These are phyloP conservation scores for Mayetiola destructor DNA, from an alignment of 2,888 invertebrate genomes.

Conservation along the genomic window DNA sequence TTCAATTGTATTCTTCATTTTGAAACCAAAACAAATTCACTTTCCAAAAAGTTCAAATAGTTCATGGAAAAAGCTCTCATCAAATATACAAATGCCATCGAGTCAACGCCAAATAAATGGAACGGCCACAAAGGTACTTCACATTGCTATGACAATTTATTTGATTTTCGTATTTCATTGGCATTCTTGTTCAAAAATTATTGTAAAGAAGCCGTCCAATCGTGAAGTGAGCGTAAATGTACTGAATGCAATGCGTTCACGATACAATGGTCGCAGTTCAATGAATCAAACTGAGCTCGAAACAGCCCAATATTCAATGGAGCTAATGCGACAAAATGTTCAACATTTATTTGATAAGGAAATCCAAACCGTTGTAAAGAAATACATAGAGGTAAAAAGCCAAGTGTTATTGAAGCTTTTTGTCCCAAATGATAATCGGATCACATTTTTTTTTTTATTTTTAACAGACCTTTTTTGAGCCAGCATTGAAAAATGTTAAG, in stretches of 20 bases:
- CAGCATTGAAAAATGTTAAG: constrained; percentile 46
- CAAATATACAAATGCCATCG: too few relatives aligned
- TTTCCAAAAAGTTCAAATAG: too few relatives aligned
- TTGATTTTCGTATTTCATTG: too few relatives aligned
- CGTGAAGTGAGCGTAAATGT: constrained; percentile 23
- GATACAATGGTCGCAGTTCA: constrained; percentile 24
- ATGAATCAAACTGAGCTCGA: constrained; percentile 26
- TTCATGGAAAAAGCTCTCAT: too few relatives aligned
- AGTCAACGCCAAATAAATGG: too few relatives aligned
- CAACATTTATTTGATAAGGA: constrained; percentile 47
- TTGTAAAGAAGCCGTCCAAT: not conserved
- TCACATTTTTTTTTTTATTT: constrained; percentile 20
- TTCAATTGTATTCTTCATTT: too few relatives aligned
- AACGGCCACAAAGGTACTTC: too few relatives aligned
- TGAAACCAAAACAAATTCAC: too few relatives aligned
- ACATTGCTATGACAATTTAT: too few relatives aligned
- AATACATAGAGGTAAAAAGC: constrained; percentile 43
- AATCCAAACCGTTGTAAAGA: constrained; percentile 42
- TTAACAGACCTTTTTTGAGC: constrained; percentile 46
- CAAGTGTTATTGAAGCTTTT: not conserved
- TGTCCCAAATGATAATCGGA: not conserved
- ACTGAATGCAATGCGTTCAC: constrained; percentile 28
- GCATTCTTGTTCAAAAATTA: too few relatives aligned
- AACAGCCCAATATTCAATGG: constrained; percentile 38
- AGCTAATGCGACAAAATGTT: constrained; percentile 44